Evolutionary conservation across 2,888 invertebrate genomes (phyloP), one percentile per base, ranked within the genome.

Genomic region (Brenthis ino): DNA sequence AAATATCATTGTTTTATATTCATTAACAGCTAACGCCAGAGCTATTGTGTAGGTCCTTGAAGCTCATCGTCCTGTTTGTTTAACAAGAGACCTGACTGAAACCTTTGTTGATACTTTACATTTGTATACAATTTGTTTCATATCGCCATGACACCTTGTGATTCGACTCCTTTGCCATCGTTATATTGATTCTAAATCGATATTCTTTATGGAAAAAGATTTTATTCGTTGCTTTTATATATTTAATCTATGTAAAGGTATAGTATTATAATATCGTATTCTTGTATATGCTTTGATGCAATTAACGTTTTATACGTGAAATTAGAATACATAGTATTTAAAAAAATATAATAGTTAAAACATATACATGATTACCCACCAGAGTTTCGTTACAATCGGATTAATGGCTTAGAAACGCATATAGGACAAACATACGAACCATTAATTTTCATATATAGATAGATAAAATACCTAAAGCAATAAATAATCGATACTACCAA

Each of bases 21-120:
- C 60, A 64, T 71, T 69, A 71, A 69, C 56, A 65, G 28, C 43
- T 67, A 63, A 71, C 69, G 64, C 64, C 67, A 28, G 65, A 51
- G 51, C 64, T 63, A 69, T 71, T 71, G 71, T 71, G 55, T 37
- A 57, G 67, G 69, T 57, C 57, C 67, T 69, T 51, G 50, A 69
- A 51, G 56, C 53, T 64, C 69, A 48, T 60, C 64, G 43, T 57
- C 51, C 67, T 58, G 60, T 67, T 69, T 64, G 64, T 68, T 66
- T 64, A 69, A 72, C 69, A 72, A 72, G 70, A 68, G 67, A 28
- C 28, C 28, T 28, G 67, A 56, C 61, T 58, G 50, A 57, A 57
- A 50, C 64, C 50, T 50, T 28, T 28, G 28, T 28, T 28, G 28
- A 28, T 28, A 28, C 28, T 28, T 28, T 28, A 65, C 57, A 65